phyloP scores from a whole-genome alignment of 2,797 vertebrate species.

The Eulemur rubriventer region DNA sequence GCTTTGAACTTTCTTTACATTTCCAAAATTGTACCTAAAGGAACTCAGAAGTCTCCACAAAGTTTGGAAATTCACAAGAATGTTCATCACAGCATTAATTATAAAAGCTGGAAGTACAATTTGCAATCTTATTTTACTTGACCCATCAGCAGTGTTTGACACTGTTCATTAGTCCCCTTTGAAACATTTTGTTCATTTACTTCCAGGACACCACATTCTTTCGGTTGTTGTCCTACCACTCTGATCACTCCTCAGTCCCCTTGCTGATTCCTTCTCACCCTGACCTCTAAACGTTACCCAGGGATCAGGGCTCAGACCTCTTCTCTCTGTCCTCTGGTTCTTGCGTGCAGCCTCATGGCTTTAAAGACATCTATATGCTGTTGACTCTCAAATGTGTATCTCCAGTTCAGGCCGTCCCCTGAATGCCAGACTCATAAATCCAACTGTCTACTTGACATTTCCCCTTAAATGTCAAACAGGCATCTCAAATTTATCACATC shows the following conservation, averaged over 20 bases:
- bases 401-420: constrained; percentile 7
- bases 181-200: not conserved
- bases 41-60: not conserved
- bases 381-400: not conserved
- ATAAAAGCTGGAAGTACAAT: not conserved
- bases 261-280: not conserved
- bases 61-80: constrained; percentile 27
- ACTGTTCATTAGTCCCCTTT: not conserved
- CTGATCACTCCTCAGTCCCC: not conserved
- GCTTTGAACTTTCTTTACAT: constrained; percentile 13
- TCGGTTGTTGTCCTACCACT: not conserved
- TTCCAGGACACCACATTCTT: not conserved
- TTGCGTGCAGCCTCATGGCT: not conserved
- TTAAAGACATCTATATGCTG: not conserved
- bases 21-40: constrained; percentile 1
- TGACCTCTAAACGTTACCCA: not conserved
- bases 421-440: constrained; percentile 45
- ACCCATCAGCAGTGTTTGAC: not conserved
- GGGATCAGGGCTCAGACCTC: not conserved
- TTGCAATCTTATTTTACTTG: not conserved
- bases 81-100: not conserved
- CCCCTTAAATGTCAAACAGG: constrained; percentile 42
- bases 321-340: not conserved
- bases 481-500: not conserved
- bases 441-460: not conserved